phyloP scores from a whole-genome alignment of 1,140 invertebrate genomes.

The Lordiphosa collinella region DNA sequence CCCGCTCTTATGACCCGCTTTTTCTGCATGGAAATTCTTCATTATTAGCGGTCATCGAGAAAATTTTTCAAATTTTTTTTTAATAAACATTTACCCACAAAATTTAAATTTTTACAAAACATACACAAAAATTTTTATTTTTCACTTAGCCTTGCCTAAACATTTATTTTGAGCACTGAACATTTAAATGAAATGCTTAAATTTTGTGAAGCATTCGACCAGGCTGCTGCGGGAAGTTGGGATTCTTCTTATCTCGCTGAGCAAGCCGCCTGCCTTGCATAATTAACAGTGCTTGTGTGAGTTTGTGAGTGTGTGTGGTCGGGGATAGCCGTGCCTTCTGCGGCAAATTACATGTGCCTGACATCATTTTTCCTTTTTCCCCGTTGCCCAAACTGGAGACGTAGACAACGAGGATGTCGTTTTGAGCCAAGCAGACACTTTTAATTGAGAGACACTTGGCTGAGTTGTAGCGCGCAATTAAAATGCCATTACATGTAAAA shows the following conservation, averaged over 20 bases:
- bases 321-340: slow-evolving; percentile 15
- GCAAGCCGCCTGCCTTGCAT: slow-evolving; percentile 38
- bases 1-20: no score
- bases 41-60: no score
- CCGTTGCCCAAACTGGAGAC: slow-evolving; percentile 21
- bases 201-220: slow-evolving; percentile 8
- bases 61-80: no score
- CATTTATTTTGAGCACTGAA: slow-evolving; percentile 6
- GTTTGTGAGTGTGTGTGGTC: slow-evolving; percentile 11
- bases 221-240: neutral
- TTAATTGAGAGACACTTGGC: slow-evolving; percentile 75
- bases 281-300: slow-evolving; percentile 51
- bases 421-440: slow-evolving; percentile 67
- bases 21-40: no score
- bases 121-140: no score
- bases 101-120: no score
- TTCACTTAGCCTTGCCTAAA: no score
- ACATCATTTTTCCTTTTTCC: slow-evolving; percentile 33
- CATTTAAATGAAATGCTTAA: slow-evolving; percentile 18
- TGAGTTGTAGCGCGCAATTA: slow-evolving; percentile 68
- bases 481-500: slow-evolving; percentile 72
- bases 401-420: slow-evolving; percentile 28
- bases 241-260: slow-evolving; percentile 30
- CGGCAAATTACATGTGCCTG: slow-evolving; percentile 66
- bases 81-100: no score